Base-by-base conservation (phyloP, 2,888 invertebrate species). In the Venusia cambrica region DNA sequence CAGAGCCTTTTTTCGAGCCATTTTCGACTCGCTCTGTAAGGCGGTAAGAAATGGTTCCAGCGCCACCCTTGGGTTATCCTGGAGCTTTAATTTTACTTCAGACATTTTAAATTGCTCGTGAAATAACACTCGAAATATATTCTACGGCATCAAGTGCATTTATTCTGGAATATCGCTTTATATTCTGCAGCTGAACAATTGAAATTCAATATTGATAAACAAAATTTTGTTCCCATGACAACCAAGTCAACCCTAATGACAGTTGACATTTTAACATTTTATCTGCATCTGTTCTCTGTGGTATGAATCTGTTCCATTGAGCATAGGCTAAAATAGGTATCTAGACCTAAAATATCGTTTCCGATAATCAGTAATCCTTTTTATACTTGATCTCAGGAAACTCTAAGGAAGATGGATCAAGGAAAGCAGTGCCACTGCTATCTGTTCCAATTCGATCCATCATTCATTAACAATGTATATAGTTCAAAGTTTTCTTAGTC, bases 1-100 rank as follows among this genome's bases (percentile, higher is more conserved):
- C 5, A 92, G 73, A 1, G 89, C 89, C 44, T 83, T 74, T 62
- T 89, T 91, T 37, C 92, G 73, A 45, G 78, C 64, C 49, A 80
- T 73, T 67, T 91, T 91, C 12, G 91, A 90, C 29, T 90, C 89
- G 44, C 90, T 90, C 70, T 91, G 90, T 22, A 92, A 61, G 24
- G 66, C 56, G 2, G 66, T 71, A 13, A 84, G 68, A 27, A 72
- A 62, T 30, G 67, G 73, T 38, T 85, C 84, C 11, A 87, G 51
- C 4, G 55, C 68, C 18, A 54, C 66, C 19, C 73, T 66, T 11
- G 80, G 75, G 45, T 83, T 77, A 11, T 74, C 69, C 45, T 71
- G 55, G 1, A 84, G 51, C 18, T 54, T 65, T 8, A 54, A 33
- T 47, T 69, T 75, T 4, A 37, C 35, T 37, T 63, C 67, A 24